Percentiles rank a stretch among this genome's conserved stretches.
Conservation (phyloP, 2,113 vertebrate species). For the Puma concolor region DNA sequence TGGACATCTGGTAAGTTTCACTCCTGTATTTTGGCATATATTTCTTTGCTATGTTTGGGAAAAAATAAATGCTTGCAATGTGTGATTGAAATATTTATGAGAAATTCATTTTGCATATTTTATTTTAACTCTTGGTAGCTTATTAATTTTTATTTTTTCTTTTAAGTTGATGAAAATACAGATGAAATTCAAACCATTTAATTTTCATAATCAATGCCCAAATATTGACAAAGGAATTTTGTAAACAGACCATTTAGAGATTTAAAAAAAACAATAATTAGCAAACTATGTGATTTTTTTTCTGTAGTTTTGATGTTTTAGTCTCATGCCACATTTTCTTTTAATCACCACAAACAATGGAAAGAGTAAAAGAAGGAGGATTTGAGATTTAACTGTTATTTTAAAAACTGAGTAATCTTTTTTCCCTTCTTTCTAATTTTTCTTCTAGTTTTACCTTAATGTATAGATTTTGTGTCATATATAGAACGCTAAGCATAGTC, state of each 20-base stretch:
- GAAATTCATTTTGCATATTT: slow-evolving; percentile 20
- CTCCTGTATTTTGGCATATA: slow-evolving; percentile 68
- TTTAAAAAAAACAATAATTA: not conserved
- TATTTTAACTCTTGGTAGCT: slow-evolving; percentile 40
- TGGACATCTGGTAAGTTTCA: slow-evolving; percentile 71
- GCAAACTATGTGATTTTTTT: not conserved
- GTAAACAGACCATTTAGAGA: not conserved
- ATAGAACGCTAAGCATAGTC: not conserved
- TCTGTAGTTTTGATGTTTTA: not conserved
- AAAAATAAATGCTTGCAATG: slow-evolving; percentile 56
- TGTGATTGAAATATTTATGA: slow-evolving; percentile 51
- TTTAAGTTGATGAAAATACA: not conserved
- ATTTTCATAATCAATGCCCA: not conserved
- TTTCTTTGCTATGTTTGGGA: slow-evolving; percentile 63
- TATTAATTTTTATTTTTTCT: not conserved
- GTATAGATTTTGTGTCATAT: not conserved
- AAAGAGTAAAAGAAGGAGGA: not conserved
- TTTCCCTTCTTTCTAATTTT: not conserved
- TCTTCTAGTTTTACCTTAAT: not conserved
- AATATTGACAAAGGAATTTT: not conserved
- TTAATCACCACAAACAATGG: not conserved
- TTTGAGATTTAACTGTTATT: not conserved
- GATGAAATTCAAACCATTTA: not conserved
- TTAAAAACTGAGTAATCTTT: not conserved
- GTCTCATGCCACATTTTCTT: not conserved